phyloP scores from a whole-genome alignment of 2,113 vertebrate species.

The Oncorhynchus kisutch region DNA sequence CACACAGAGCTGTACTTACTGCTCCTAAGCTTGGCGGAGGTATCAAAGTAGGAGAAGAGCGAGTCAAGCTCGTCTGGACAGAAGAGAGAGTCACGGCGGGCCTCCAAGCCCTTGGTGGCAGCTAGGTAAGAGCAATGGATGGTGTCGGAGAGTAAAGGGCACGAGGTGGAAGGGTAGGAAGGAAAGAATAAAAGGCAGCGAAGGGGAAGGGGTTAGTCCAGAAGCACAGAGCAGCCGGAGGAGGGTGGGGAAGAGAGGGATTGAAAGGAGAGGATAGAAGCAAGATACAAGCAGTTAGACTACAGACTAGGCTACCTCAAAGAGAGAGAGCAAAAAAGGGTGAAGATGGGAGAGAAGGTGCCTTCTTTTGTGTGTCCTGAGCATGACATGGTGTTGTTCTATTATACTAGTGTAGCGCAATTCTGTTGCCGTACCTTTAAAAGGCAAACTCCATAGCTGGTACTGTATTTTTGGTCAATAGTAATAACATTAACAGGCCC shows the following conservation, averaged over 20 bases:
- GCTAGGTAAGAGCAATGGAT: slow-evolving; percentile 79
- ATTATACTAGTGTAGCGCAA: neutral
- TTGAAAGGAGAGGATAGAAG: slow-evolving; percentile 8
- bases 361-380: neutral
- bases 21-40: slow-evolving; percentile 91
- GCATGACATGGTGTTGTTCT: neutral
- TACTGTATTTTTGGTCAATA: too few species aligned
- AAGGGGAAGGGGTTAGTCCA: slow-evolving; percentile 64
- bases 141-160: slow-evolving; percentile 76
- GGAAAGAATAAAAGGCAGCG: slow-evolving; percentile 57
- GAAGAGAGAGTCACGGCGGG: slow-evolving; percentile 94
- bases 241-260: neutral
- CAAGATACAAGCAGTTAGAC: slow-evolving; percentile 49
- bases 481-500: too few species aligned
- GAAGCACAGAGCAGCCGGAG: slow-evolving; percentile 84
- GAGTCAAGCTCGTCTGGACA: slow-evolving; percentile 96
- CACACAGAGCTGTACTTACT: slow-evolving; percentile 85
- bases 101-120: slow-evolving; percentile 85
- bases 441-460: too few species aligned
- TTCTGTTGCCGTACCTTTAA: too few species aligned
- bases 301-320: slow-evolving; percentile 32
- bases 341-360: slow-evolving; percentile 26
- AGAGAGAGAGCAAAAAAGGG: slow-evolving; percentile 48
- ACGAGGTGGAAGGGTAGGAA: slow-evolving; percentile 73
- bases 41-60: slow-evolving; percentile 99